Evolutionary conservation across 2,888 invertebrate genomes (phyloP), one percentile per base, ranked within the genome.

Genomic region (Spisula subtruncata): DNA sequence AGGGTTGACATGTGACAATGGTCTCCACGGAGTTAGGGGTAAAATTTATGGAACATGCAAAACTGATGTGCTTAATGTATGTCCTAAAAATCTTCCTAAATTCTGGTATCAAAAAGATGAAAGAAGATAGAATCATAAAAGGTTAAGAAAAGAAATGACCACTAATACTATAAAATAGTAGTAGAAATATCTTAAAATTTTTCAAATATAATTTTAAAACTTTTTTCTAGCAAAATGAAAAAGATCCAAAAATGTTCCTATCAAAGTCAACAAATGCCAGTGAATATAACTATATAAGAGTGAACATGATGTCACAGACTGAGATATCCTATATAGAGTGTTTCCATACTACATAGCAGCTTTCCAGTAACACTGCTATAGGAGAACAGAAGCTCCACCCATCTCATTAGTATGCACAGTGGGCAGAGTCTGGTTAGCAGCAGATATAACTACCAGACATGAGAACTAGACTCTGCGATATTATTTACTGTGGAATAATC

Each of bases 331-430:
- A 66, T 25, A 25, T 25, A 1, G 10, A 66, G 25, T 66, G 25
- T 25, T 66, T 66, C 8, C 25, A 25, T 4, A 66, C 60, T 12
- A 25, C 10, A 25, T 25, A 12, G 1, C 32, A 32, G 32, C 35
- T 32, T 35, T 75, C 75, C 75, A 75, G 25, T 75, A 6, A 18
- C 4, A 20, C 0, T 32, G 18, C 35, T 16, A 12, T 32, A 35
- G 14, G 14, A 75, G 16, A 5, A 32, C 29, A 75, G 32, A 18
- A 32, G 75, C 75, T 75, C 75, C 75, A 75, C 75, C 81, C 48
- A 46, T 18, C 81, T 81, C 41, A 81, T 81, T n/a, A 48, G 16
- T 81, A 81, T 81, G 41, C 81, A 81, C 81, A 48, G 25, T 46
- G 25, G 81, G 81, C 14, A 48, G 81, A 81, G 81, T 75, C 18